phyloP scores from a whole-genome alignment of 2,888 invertebrate species.

The Kuschelorhynchus macadamiae region DNA sequence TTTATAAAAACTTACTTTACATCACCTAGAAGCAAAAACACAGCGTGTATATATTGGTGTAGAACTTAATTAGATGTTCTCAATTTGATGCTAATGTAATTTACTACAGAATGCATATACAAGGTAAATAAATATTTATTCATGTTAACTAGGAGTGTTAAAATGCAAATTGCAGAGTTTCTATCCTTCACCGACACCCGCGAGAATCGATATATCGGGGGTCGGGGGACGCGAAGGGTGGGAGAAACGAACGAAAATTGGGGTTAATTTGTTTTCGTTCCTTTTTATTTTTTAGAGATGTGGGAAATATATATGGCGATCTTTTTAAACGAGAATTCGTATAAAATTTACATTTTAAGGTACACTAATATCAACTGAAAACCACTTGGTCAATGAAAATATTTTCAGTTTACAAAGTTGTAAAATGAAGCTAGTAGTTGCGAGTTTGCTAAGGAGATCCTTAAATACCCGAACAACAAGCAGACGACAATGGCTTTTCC shows the following conservation, averaged over 20 bases:
- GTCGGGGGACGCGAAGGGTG: slow-evolving; percentile 12
- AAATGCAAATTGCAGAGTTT: slow-evolving; percentile 60
- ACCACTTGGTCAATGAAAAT: no score
- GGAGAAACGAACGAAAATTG: slow-evolving; percentile 42
- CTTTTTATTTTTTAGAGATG: slow-evolving; percentile 27
- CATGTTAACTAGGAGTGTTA: slow-evolving; percentile 58
- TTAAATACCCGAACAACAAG: no score
- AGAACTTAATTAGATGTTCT: slow-evolving; percentile 54
- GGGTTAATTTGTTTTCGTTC: slow-evolving; percentile 46
- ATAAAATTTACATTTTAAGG: no score
- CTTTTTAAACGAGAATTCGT: slow-evolving; percentile 1
- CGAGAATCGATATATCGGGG: slow-evolving; percentile 49
- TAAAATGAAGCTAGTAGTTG: no score
- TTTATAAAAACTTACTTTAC: neutral
- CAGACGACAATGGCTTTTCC: no score
- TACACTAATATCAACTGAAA: no score
- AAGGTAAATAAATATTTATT: slow-evolving; percentile 59
- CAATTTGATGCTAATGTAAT: slow-evolving; percentile 59
- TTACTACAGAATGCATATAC: slow-evolving; percentile 58
- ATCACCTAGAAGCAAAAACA: neutral
- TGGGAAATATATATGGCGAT: slow-evolving; percentile 14
- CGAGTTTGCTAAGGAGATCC: no score
- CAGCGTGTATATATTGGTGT: slow-evolving; percentile 17
- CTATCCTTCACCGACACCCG: slow-evolving; percentile 53
- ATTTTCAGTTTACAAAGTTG: no score